phyloP scores from a whole-genome alignment of 2,888 invertebrate genomes.

The Gymnoscelis rufifasciata region DNA sequence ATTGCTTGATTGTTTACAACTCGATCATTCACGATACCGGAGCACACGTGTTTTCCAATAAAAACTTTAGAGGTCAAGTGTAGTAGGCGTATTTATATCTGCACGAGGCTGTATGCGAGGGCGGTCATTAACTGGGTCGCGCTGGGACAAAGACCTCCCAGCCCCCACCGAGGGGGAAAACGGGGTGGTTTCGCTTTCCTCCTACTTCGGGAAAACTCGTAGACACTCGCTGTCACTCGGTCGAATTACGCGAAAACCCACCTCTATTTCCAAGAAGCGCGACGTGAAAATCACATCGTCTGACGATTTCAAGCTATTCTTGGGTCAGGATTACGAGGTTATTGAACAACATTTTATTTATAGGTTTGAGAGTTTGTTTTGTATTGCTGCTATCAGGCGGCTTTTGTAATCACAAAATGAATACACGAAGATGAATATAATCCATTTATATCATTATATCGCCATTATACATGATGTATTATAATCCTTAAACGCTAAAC shows the following conservation, averaged over 20 bases:
- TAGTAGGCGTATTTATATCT: slow-evolving; percentile 79
- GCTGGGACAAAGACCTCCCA: slow-evolving; percentile 72
- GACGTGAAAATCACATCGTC: slow-evolving; percentile 27
- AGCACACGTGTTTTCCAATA: slow-evolving; percentile 72
- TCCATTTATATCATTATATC: too few species aligned
- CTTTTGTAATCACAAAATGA: too few species aligned
- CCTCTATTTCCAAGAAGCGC: slow-evolving; percentile 53
- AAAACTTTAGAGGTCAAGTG: slow-evolving; percentile 79
- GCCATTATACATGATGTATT: too few species aligned
- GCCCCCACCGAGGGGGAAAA: slow-evolving; percentile 48
- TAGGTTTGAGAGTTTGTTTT: background rate
- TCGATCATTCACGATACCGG: slow-evolving; percentile 53
- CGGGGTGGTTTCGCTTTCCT: slow-evolving; percentile 69
- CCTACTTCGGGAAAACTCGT: slow-evolving; percentile 39
- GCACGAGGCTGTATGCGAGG: slow-evolving; percentile 70
- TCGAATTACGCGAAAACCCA: slow-evolving; percentile 48
- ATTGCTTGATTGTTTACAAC: slow-evolving; percentile 56
- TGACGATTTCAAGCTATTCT: slow-evolving; percentile 11
- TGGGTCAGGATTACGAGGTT: slow-evolving; percentile 27
- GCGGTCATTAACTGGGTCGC: slow-evolving; percentile 79
- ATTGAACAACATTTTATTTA: slow-evolving; percentile 13
- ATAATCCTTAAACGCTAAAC: too few species aligned
- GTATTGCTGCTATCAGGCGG: too few species aligned
- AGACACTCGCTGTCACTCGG: slow-evolving; percentile 42
- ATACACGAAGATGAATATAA: too few species aligned